Base-by-base conservation (phyloP, 1,140 invertebrate species). In the Conopomorpha cramerella region DNA sequence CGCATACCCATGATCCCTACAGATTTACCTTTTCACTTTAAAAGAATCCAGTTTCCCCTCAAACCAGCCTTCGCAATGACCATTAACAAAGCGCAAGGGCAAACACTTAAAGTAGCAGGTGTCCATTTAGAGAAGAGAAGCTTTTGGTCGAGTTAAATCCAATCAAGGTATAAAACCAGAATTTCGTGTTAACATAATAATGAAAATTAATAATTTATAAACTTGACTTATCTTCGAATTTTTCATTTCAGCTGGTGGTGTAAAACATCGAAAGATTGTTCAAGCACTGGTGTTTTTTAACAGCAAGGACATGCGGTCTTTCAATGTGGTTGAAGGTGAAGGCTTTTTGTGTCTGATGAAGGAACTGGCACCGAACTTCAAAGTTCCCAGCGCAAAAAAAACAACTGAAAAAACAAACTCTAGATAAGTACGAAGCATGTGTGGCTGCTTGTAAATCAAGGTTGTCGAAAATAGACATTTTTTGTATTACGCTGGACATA, bases 401-500 rank as follows among this genome's bases (percentile, higher is more conserved):
- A n/a, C 38, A 38, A 34, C 34, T 34, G 27, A 43, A 38, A 34
- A 46, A 46, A 46, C 38, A 16, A 26, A 41, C 39, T 35, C 38
- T 29, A n/a, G 35, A 41, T 36, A 39, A 36, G 19, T 44, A 39
- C 11, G 37, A 38, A 30, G 33, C 29, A 28, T 32, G 27, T 36
- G 26, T 39, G 23, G 4, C 28, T 46, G 36, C 36, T 41, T 38
- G 18, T 39, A 38, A 43, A 26, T 38, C 33, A 8, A 46, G 34
- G 39, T 39, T 46, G 36, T 40, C 37, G 30, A 43, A 46, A 8
- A 38, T 40, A 43, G 37, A 39, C 34, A 40, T 34, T 39, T 43
- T 46, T 18, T 45, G 41, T 41, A 25, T 44, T 26, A 44, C 40
- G 19, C 36, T 44, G 26, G 41, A 44, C 28, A 43, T 47, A 47